A percentile compares a stretch with the other conserved stretches of the same genome.
phyloP scores from a whole-genome alignment of 1,140 invertebrate species.

The Glossosoma conforme region DNA sequence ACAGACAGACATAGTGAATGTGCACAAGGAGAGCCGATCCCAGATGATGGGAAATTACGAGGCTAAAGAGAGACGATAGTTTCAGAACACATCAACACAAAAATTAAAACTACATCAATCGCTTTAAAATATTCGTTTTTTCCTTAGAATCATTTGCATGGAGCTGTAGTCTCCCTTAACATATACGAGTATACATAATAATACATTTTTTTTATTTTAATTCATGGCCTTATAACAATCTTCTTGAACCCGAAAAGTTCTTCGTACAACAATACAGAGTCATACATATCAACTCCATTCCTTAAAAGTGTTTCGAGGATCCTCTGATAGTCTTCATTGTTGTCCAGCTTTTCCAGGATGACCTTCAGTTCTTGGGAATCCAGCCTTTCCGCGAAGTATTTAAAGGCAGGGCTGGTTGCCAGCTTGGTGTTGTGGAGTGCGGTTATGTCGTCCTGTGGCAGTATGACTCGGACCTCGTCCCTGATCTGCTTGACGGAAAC shows the following conservation, averaged over 20 bases:
- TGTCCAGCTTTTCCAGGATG: neutral
- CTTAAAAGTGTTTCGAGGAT: neutral
- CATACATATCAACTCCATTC: conserved; percentile 9
- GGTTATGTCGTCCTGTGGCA: conserved; percentile 9
- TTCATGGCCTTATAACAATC: neutral
- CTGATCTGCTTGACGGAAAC: neutral
- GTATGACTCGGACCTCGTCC: conserved; percentile 5
- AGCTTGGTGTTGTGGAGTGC: conserved; percentile 2
- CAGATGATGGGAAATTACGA: no score
- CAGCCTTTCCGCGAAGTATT: conserved; percentile 7
- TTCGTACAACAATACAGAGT: neutral
- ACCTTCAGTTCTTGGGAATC: conserved; percentile 3
- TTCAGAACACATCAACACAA: no score
- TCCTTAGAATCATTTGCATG: no score
- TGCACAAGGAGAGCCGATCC: no score
- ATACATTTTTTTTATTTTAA: no score
- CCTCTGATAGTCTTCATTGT: neutral
- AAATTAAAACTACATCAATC: no score
- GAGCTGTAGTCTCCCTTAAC: no score
- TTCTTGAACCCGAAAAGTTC: neutral
- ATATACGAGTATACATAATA: no score
- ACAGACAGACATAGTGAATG: no score
- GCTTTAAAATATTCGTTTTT: no score
- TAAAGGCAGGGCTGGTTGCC: conserved; percentile 1
- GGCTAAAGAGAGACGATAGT: no score